Conservation (phyloP, 2,888 invertebrate genomes). For the Noctua fimbriata region DNA sequence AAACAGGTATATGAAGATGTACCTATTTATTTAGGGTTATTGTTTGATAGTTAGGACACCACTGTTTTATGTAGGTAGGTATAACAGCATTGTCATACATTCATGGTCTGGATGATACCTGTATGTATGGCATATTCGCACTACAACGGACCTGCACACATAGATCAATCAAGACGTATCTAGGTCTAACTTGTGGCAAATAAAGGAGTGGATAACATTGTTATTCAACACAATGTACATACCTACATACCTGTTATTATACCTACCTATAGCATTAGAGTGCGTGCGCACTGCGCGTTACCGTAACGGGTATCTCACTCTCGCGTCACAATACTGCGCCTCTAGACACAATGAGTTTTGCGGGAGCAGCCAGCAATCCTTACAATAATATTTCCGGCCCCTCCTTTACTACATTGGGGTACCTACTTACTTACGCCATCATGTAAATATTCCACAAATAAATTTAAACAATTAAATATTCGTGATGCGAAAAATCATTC, state of each 20-base stretch:
- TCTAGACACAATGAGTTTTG: constrained; percentile 73
- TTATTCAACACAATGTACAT: constrained; percentile 53
- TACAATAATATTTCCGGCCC: constrained; percentile 78
- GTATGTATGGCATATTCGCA: constrained; percentile 3
- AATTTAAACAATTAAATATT: constrained; percentile 4
- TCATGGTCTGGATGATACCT: constrained; percentile 10
- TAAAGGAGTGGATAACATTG: constrained; percentile 56
- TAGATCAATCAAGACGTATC: constrained; percentile 49
- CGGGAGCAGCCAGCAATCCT: constrained; percentile 70
- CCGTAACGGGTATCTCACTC: constrained; percentile 78
- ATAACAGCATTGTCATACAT: constrained; percentile 12
- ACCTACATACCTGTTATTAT: constrained; percentile 29
- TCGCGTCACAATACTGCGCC: constrained; percentile 72
- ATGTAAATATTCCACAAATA: constrained; percentile 14
- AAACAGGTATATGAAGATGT: no score
- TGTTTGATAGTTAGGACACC: neutral
- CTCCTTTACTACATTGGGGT: constrained; percentile 66
- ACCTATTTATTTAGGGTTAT: neutral
- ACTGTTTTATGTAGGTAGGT: neutral
- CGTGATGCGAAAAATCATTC: neutral
- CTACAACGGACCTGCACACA: constrained; percentile 13
- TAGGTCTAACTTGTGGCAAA: constrained; percentile 50
- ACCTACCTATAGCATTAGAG: constrained; percentile 44
- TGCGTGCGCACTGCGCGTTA: constrained; percentile 76
- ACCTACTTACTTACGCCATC: constrained; percentile 16